These are phyloP conservation scores for Tragelaphus strepsiceros DNA, from an alignment of 2,113 vertebrate genomes.

Conservation along the genomic window DNA sequence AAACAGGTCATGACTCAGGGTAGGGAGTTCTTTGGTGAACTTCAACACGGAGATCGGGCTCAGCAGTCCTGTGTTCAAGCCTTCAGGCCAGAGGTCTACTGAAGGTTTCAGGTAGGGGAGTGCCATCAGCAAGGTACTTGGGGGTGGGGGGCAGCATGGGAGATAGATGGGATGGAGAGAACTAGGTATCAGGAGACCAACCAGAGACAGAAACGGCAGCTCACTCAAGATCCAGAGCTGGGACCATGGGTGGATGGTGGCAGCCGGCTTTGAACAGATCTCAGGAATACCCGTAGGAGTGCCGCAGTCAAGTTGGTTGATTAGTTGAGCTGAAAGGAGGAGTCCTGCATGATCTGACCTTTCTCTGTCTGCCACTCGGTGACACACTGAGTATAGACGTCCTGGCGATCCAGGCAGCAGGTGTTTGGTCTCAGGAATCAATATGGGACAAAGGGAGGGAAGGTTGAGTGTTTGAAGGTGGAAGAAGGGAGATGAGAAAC, in stretches of 20 bases:
- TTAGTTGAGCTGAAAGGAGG: not conserved
- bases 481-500: not conserved
- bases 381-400: not conserved
- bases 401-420: not conserved
- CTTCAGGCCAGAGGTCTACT: not conserved
- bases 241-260: not conserved
- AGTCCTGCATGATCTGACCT: not conserved
- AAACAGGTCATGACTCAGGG: not conserved
- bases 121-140: not conserved
- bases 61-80: not conserved
- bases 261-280: not conserved
- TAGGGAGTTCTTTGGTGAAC: not conserved
- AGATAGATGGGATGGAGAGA: fast-evolving
- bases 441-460: not conserved
- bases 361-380: not conserved
- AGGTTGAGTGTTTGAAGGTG: not conserved
- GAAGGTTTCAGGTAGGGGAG: not conserved
- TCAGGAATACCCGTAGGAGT: not conserved
- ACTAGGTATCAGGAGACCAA: not conserved
- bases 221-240: not conserved
- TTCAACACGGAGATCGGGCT: not conserved
- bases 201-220: not conserved
- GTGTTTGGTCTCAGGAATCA: not conserved
- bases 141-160: fast-evolving
- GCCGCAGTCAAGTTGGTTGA: not conserved